Base-by-base conservation (phyloP, 2,797 vertebrate genomes). In the Poeciliopsis paucimaculata region DNA sequence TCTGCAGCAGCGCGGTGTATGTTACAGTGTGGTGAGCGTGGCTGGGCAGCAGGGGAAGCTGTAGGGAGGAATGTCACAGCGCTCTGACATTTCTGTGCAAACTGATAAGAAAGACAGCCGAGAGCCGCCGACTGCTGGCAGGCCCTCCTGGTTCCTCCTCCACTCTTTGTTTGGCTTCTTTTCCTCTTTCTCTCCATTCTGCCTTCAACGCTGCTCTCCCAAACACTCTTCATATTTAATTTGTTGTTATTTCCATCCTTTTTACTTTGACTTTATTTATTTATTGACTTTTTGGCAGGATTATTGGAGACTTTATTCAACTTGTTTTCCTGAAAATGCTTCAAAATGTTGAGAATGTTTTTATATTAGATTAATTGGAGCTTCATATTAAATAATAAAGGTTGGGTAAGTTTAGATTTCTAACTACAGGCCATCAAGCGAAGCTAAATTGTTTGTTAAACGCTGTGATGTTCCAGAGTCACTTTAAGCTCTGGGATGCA, bases 81-180 rank as follows among this genome's bases (percentile, higher is more conserved):
- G 82, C 84, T 88, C 86, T 94, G 94, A 93, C 93, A 94, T 95
- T 94, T 93, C 94, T 94, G 92, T 89, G 88, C 85, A 86, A 84
- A 91, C 90, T 87, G 94, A 94, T 94, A 95, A 94, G 87, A 92
- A 90, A 91, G 77, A 75, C 84, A 86, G 89, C 88, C 87, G 84
- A 86, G 75, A 88, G 81, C 85, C 57, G 20, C 43, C 84, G 84
- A 88, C 89, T 90, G 75, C 83, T 90, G 87, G 92, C 88, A 86
- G 78, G 81, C 80, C 84, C 84, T 91, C 89, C 77, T 90, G 84
- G 91, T 87, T 84, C 78, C 79, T 87, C 84, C 81, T 84, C 62
- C 77, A 77, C 88, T 86, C 80, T 62, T 78, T 26, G 6, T 73
- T 77, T 88, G 77, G 76, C 46, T 36, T 77, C 75, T 82, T 90